Percentiles rank a stretch among this genome's conserved stretches.
Conservation (phyloP, 2,113 vertebrate genomes). For the Calypte anna region DNA sequence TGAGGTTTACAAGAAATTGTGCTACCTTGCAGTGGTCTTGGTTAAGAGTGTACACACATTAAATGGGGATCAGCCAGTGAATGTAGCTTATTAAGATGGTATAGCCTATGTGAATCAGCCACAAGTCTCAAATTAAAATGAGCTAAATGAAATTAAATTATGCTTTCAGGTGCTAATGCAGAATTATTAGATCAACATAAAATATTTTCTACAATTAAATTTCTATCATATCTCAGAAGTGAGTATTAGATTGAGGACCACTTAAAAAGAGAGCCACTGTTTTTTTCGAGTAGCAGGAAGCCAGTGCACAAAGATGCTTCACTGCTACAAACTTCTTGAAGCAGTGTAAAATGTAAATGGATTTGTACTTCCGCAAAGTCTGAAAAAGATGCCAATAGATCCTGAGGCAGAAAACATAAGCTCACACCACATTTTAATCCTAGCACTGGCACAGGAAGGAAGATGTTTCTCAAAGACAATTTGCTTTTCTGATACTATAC, state of each 20-base stretch:
- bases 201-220: background rate
- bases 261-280: background rate
- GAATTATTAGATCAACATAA: background rate
- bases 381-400: background rate
- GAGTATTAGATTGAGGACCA: background rate
- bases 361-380: background rate
- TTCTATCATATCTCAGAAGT: background rate
- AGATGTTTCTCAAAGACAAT: background rate
- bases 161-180: background rate
- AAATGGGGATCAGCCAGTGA: background rate
- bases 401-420: background rate
- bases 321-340: background rate
- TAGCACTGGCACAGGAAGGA: background rate
- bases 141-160: background rate
- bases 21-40: background rate
- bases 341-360: background rate
- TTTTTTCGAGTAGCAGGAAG: background rate
- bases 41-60: background rate
- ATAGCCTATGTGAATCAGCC: background rate
- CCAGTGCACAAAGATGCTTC: accelerated
- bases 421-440: background rate
- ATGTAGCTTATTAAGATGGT: background rate
- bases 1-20: background rate
- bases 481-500: background rate
- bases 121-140: background rate